A percentile compares a stretch with the other conserved stretches of the same genome.
phyloP scores from a whole-genome alignment of 2,113 vertebrate species.

The Calonectris borealis region DNA sequence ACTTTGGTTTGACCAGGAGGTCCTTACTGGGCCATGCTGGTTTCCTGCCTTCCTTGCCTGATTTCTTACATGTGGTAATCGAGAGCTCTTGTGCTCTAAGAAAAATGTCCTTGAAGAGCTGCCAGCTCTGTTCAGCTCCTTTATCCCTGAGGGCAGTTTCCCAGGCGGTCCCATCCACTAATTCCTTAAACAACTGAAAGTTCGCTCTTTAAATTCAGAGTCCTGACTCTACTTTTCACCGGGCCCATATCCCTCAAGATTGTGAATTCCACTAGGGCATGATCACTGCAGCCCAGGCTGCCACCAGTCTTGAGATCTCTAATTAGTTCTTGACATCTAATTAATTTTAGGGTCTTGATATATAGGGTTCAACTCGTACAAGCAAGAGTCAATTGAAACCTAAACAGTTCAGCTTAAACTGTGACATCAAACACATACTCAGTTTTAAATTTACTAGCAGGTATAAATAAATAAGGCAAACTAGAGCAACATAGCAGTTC shows the following conservation, averaged over 20 bases:
- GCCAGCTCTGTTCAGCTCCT: too few species aligned
- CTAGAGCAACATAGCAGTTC: background rate
- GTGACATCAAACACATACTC: background rate
- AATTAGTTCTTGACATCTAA: background rate
- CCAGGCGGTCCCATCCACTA: too few species aligned
- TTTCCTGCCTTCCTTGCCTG: too few species aligned
- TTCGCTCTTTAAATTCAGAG: too few species aligned
- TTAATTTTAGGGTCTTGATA: background rate
- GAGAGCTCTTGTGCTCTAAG: too few species aligned
- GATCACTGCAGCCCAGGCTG: background rate
- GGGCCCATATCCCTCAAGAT: background rate
- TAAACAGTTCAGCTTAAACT: background rate
- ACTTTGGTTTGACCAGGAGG: too few species aligned
- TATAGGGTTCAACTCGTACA: background rate
- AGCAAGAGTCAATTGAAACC: background rate
- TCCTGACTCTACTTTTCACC: too few species aligned
- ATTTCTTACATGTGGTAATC: too few species aligned
- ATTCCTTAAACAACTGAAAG: too few species aligned
- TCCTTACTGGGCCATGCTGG: too few species aligned
- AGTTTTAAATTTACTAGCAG: background rate
- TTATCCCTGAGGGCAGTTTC: too few species aligned
- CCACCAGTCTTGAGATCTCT: background rate
- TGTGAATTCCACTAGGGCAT: background rate
- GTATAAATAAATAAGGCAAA: background rate
- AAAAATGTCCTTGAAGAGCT: too few species aligned